phyloP scores from a whole-genome alignment of 2,888 invertebrate species.

The Ectobius pallidus region DNA sequence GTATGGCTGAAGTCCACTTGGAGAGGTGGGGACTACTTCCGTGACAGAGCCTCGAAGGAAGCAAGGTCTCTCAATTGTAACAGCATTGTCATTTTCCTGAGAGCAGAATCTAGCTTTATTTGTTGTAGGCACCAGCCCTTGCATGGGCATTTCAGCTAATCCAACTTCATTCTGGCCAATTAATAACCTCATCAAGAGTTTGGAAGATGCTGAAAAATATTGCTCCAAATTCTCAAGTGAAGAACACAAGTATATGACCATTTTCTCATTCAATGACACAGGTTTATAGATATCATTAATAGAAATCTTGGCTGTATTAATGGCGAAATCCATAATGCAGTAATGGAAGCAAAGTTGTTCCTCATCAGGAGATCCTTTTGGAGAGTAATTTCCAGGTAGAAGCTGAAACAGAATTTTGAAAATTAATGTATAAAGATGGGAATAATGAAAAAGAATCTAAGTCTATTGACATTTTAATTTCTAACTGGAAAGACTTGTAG shows the following conservation, averaged over 20 bases:
- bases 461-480: too few species aligned
- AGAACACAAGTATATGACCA: slow-evolving; percentile 57
- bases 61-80: slow-evolving; percentile 14
- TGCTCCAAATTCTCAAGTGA: slow-evolving; percentile 49
- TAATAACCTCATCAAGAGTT: slow-evolving; percentile 57
- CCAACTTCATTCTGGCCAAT: slow-evolving; percentile 42
- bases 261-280: slow-evolving; percentile 58
- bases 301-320: slow-evolving; percentile 51
- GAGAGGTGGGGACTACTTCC: neutral
- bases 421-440: too few species aligned
- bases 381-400: slow-evolving; percentile 38
- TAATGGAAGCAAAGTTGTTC: slow-evolving; percentile 49
- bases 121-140: slow-evolving; percentile 48
- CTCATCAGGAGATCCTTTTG: slow-evolving; percentile 42
- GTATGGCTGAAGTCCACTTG: slow-evolving; percentile 15
- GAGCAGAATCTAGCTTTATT: slow-evolving; percentile 48
- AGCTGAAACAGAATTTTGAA: slow-evolving; percentile 6
- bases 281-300: slow-evolving; percentile 49
- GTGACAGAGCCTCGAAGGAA: slow-evolving; percentile 28
- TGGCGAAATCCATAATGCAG: slow-evolving; percentile 51
- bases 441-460: too few species aligned
- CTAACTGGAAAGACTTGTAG: too few species aligned
- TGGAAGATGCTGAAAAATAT: slow-evolving; percentile 60
- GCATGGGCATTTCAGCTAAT: slow-evolving; percentile 20
- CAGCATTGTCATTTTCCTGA: slow-evolving; percentile 36